These are phyloP conservation scores for Rhodeus uyekii DNA, from an alignment of 2,797 vertebrate species.

Conservation along the genomic window DNA sequence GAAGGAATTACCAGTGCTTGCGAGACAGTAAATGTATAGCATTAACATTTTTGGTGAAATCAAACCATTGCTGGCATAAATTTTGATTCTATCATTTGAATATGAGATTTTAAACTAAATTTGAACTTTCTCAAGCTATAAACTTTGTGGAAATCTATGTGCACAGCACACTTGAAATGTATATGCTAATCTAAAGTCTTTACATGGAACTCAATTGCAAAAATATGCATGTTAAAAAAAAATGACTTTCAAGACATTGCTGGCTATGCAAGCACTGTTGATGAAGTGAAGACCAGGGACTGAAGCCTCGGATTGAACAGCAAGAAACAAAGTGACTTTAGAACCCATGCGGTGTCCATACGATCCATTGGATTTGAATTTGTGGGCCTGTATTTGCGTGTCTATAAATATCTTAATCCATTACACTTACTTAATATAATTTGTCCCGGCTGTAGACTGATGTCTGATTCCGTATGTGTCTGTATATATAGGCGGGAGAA, in stretches of 20 bases:
- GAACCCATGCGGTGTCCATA: neutral
- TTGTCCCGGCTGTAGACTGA: neutral
- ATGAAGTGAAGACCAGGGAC: constrained; percentile 8
- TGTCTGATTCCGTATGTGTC: neutral
- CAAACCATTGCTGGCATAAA: neutral
- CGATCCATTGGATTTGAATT: neutral
- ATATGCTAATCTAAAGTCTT: neutral
- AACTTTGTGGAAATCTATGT: neutral
- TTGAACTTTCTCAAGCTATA: neutral
- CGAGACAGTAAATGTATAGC: neutral
- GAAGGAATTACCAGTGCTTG: constrained; percentile 16
- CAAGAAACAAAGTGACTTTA: neutral
- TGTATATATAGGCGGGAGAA: constrained; percentile 14
- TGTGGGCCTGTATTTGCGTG: neutral
- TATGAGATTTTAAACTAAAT: neutral
- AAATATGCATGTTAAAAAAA: neutral
- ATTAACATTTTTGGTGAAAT: neutral
- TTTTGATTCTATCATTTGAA: neutral
- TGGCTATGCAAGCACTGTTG: neutral
- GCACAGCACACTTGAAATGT: neutral
- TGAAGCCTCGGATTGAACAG: neutral
- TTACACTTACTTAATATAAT: constrained; percentile 12
- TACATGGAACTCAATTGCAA: neutral
- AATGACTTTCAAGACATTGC: neutral
- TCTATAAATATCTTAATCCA: constrained; percentile 18